Evolutionary conservation across 2,113 vertebrate genomes (phyloP), one percentile per base, ranked within the genome.

Genomic region (Chiloscyllium plagiosum): DNA sequence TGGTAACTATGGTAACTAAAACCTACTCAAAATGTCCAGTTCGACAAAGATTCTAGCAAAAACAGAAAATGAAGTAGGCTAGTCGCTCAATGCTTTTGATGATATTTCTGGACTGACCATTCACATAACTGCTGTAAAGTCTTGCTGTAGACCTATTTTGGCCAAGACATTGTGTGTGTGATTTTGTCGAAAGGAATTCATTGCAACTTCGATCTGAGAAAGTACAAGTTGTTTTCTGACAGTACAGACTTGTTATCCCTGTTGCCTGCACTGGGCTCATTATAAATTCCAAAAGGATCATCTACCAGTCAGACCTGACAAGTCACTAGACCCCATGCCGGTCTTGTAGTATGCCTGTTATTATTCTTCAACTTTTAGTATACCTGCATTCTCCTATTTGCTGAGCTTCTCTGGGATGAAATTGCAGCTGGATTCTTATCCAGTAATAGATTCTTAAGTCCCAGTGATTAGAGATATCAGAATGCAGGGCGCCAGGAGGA

Each of bases 401-500:
- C 42, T 33, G 42, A 72, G 94, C 42, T 95, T 95, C 26, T 72
- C 68, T 50, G 94, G 22, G 65, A 42, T 37, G 17, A 94, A 94
- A 42, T 42, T 94, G 66, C 92, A 69, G 66, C 65, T 94, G 92
- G n/a, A 94, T 94, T 68, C n/a, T 69, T 70, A 47, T 24, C 61
- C 66, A 69, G 66, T 94, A 94, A 94, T 70, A 69, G 90, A 94
- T 24, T 68, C 20, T 68, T 94, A 94, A 95, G 33, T 52, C 47
- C 69, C 10, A 33, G 42, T 72, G 69, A 95, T 95, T 52, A 52
- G 94, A 95, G 52, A 76, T 69, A 70, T 47, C n/a, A 69, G 33
- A 42, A 94, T 69, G 61, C 68, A 95, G 26, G 37, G 19, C 61
- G 37, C 33, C 61, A n/a, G 20, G 33, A 61, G 52, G 87, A 15